Evolutionary conservation across 2,113 vertebrate species (phyloP).

Genomic region (Motacilla alba): DNA sequence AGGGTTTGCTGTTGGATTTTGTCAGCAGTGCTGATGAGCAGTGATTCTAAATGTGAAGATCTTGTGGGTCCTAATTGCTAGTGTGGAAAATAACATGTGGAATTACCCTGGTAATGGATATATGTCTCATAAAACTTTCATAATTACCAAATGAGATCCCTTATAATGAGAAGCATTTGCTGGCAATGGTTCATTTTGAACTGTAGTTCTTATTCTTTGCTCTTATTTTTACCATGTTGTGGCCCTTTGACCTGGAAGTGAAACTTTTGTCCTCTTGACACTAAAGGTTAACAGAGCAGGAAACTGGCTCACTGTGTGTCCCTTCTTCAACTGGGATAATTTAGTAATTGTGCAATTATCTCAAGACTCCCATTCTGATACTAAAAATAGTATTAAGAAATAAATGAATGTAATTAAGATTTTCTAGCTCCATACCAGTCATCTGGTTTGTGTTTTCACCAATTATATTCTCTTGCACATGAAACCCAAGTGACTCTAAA

Average conservation of each 20-base stretch:
- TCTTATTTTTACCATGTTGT: slow-evolving; percentile 82
- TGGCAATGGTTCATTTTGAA: slow-evolving; percentile 66
- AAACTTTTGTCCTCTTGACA: slow-evolving; percentile 81
- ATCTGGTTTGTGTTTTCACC: slow-evolving; percentile 70
- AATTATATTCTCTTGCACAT: not conserved
- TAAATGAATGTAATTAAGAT: slow-evolving; percentile 50
- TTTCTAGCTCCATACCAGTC: slow-evolving; percentile 9
- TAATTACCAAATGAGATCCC: slow-evolving; percentile 39
- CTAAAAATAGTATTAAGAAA: slow-evolving; percentile 90
- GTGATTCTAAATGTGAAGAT: not conserved
- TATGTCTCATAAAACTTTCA: not conserved
- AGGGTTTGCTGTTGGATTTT: not conserved
- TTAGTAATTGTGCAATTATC: slow-evolving; percentile 94
- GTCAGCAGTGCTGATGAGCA: not conserved
- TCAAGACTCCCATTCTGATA: slow-evolving; percentile 68
- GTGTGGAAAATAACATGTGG: not conserved
- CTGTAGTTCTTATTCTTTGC: slow-evolving; percentile 76
- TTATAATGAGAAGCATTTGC: slow-evolving; percentile 76
- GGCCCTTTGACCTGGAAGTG: slow-evolving; percentile 93
- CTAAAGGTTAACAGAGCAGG: slow-evolving; percentile 92
- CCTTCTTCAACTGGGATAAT: slow-evolving; percentile 80
- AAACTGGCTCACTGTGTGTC: slow-evolving; percentile 80
- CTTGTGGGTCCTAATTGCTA: not conserved
- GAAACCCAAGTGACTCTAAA: not conserved
- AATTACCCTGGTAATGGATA: not conserved